phyloP scores from a whole-genome alignment of 2,888 invertebrate genomes.

The Ptilodon capucinus region DNA sequence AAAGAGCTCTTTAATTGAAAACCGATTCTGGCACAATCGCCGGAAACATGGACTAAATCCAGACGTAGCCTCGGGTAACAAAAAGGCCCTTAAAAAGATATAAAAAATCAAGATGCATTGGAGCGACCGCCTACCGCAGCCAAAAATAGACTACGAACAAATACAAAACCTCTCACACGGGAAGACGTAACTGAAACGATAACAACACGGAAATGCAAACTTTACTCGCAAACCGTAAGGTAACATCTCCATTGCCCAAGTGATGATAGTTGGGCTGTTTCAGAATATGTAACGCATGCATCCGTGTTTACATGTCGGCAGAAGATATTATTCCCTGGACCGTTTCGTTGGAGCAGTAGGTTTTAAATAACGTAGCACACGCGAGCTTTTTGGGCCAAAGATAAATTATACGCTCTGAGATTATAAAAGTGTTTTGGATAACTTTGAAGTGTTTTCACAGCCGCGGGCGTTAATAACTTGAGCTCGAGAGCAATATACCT shows the following conservation, averaged over 20 bases:
- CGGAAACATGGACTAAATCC: constrained; percentile 72
- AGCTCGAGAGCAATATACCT: no score
- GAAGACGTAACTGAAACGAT: constrained; percentile 5
- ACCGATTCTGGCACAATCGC: constrained; percentile 66
- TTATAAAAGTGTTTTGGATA: constrained; percentile 14
- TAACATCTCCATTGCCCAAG: constrained; percentile 6
- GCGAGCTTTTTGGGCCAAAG: constrained; percentile 36
- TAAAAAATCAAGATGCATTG: constrained; percentile 67
- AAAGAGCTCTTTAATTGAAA: constrained; percentile 53
- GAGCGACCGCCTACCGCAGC: constrained; percentile 81
- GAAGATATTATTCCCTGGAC: constrained; percentile 66
- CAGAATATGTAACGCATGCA: constrained; percentile 14
- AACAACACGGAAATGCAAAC: background rate
- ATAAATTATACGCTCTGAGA: constrained; percentile 30
- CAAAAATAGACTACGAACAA: constrained; percentile 72
- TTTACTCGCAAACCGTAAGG: background rate
- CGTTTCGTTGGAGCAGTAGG: constrained; percentile 50
- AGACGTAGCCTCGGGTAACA: constrained; percentile 64
- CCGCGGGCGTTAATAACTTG: background rate
- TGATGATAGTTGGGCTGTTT: constrained; percentile 16
- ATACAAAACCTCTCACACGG: constrained; percentile 21
- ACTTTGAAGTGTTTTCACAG: background rate
- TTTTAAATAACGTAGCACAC: constrained; percentile 54
- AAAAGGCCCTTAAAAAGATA: constrained; percentile 63
- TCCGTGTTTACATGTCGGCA: constrained; percentile 69